Evolutionary conservation across 2,113 vertebrate species (phyloP).

Genomic region (Eupsittula cactorum): DNA sequence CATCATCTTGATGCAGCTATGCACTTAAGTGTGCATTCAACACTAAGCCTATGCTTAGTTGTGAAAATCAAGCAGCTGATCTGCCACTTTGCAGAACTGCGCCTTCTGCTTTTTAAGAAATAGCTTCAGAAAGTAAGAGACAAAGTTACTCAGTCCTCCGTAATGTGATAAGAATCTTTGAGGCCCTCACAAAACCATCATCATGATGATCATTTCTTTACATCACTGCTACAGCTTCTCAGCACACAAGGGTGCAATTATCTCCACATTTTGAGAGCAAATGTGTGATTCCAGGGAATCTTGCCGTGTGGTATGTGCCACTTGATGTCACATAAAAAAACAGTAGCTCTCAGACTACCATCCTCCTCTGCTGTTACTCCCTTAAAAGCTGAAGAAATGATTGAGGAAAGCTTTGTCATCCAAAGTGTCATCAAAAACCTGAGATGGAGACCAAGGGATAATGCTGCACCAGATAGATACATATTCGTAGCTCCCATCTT

Average conservation of each 20-base stretch:
- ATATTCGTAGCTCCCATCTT: background rate
- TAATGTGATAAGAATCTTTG: background rate
- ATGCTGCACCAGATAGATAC: background rate
- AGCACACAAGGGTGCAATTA: background rate
- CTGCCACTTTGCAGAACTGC: background rate
- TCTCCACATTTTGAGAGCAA: background rate
- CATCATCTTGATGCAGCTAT: background rate
- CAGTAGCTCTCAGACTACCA: background rate
- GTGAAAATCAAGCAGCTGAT: conserved; percentile 50
- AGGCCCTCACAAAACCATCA: background rate
- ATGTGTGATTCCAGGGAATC: background rate
- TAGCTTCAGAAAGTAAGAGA: background rate
- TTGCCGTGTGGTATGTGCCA: background rate
- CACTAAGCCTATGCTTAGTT: background rate
- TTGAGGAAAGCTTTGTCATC: background rate
- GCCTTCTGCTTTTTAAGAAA: conserved; percentile 24
- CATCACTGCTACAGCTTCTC: background rate
- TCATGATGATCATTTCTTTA: background rate
- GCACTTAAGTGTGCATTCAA: background rate
- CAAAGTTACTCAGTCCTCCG: background rate
- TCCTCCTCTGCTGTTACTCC: background rate
- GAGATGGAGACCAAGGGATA: background rate
- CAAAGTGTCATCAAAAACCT: background rate
- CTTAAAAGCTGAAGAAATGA: background rate
- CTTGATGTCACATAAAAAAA: background rate